These are phyloP conservation scores for Selene dorsalis DNA, from an alignment of 2,797 vertebrate species.

Conservation along the genomic window DNA sequence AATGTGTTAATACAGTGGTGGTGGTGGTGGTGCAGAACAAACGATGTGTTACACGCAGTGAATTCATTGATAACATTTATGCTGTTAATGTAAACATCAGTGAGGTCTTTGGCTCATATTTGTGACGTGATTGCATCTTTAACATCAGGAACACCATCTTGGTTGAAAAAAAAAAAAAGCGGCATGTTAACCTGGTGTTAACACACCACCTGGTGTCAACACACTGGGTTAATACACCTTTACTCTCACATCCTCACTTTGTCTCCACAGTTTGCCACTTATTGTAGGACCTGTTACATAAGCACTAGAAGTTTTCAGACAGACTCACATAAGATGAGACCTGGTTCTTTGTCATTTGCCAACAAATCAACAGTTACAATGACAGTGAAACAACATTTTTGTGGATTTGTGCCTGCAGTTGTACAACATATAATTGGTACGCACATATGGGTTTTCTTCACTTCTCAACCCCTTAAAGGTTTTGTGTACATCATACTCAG, in stretches of 20 bases:
- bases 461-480: neutral
- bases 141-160: neutral
- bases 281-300: neutral
- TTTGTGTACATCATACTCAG: slow-evolving; percentile 3
- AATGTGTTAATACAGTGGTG: no score
- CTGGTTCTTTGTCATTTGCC: neutral
- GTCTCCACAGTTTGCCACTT: no score
- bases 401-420: neutral
- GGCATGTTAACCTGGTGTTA: no score
- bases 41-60: neutral
- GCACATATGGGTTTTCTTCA: neutral
- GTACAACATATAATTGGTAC: neutral
- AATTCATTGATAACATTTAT: neutral
- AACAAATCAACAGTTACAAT: slow-evolving; percentile 5
- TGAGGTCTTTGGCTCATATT: neutral
- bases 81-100: neutral
- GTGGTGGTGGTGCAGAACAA: neutral
- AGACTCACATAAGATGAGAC: neutral
- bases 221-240: no score
- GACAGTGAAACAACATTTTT: neutral
- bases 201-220: no score
- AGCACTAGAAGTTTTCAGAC: neutral
- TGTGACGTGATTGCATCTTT: neutral
- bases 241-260: neutral
- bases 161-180: neutral